Percentiles rank a stretch among this genome's conserved stretches.
Conservation (phyloP, 2,797 vertebrate genomes). For the Mallotus villosus region DNA sequence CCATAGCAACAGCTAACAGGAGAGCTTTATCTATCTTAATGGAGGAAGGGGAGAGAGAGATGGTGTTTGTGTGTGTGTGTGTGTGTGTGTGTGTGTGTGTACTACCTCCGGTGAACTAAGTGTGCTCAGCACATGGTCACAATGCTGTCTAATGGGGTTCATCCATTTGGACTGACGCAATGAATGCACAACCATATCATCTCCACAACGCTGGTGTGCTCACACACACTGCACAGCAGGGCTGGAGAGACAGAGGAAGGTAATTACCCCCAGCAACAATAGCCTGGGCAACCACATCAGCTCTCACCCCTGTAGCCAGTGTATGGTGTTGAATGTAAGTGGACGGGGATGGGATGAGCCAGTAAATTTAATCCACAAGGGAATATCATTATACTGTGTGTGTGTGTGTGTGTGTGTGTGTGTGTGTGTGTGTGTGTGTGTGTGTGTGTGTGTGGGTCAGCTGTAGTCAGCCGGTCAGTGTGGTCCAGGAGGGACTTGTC, state of each 20-base stretch:
- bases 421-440: not conserved
- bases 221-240: not conserved
- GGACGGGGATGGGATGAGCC: too few species aligned
- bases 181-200: not conserved
- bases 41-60: constrained; percentile 1
- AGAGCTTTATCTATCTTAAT: constrained; percentile 56
- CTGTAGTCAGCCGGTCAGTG: not conserved
- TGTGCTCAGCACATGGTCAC: not conserved
- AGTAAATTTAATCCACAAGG: not conserved
- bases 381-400: not conserved
- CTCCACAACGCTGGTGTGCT: not conserved
- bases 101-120: constrained; percentile 4
- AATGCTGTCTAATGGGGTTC: constrained; percentile 2
- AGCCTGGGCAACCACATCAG: too few species aligned
- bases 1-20: constrained; percentile 50
- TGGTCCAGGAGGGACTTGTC: not conserved
- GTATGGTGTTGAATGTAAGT: too few species aligned
- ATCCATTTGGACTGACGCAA: constrained; percentile 14
- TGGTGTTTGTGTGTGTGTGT: not conserved
- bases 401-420: not conserved
- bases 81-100: not conserved
- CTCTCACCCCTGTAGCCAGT: too few species aligned
- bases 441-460: constrained; percentile 2
- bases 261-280: not conserved
- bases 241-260: not conserved